phyloP scores from a whole-genome alignment of 2,113 vertebrate species.

The Mystacornis crossleyi region DNA sequence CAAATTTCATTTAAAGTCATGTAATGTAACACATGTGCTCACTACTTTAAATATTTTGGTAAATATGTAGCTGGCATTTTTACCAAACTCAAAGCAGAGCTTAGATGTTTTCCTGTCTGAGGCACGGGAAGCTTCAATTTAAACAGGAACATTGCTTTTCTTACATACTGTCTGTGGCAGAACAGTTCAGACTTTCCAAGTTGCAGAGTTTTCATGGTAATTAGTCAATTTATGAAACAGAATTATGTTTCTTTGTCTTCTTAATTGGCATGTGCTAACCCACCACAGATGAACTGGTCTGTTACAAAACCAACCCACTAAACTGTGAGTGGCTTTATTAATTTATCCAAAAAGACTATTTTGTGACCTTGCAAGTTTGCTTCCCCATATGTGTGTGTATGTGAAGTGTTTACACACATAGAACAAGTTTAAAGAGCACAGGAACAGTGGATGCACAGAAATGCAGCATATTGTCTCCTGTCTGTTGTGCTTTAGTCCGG shows the following conservation, averaged over 20 bases:
- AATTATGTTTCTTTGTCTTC: not conserved
- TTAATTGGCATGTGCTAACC: not conserved
- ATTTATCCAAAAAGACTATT: not conserved
- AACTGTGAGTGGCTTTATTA: not conserved
- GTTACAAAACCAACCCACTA: not conserved
- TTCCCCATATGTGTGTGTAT: not conserved
- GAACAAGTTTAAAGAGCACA: not conserved
- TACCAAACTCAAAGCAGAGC: not conserved
- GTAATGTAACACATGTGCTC: not conserved
- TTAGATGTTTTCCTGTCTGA: not conserved
- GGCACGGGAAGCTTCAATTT: not conserved
- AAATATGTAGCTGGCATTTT: not conserved
- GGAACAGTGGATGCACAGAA: not conserved
- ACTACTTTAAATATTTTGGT: not conserved
- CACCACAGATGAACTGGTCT: not conserved
- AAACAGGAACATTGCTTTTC: not conserved
- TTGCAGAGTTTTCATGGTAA: not conserved
- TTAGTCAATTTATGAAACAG: not conserved
- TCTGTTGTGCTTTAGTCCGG: accelerated
- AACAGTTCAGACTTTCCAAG: not conserved
- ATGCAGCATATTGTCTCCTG: not conserved
- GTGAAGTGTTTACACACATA: not conserved
- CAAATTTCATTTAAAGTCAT: not conserved
- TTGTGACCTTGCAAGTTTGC: not conserved
- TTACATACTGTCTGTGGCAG: not conserved